Conservation (phyloP, 2,797 vertebrate genomes). For the Vireo griseus region DNA sequence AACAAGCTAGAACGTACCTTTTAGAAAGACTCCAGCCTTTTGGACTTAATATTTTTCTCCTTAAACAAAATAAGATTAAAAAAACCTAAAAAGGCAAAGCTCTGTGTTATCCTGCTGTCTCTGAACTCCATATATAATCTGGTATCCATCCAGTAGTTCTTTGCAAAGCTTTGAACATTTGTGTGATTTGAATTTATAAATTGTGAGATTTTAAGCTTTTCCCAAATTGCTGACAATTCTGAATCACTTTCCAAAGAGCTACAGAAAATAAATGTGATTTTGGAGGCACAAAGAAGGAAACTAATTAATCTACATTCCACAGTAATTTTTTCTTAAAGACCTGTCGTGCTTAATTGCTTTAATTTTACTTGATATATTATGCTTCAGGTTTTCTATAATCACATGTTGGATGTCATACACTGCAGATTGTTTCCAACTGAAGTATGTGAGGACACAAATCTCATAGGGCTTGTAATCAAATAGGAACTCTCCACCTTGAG, state of each 20-base stretch:
- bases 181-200: constrained; percentile 67
- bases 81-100: constrained; percentile 13
- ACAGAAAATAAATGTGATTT: constrained; percentile 54
- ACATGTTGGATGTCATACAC: constrained; percentile 27
- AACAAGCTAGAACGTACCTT: background rate
- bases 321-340: constrained; percentile 27
- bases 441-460: constrained; percentile 18
- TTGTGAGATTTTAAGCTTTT: constrained; percentile 54
- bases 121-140: constrained; percentile 55
- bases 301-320: constrained; percentile 57
- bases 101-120: constrained; percentile 49
- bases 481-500: constrained; percentile 23
- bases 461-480: constrained; percentile 24
- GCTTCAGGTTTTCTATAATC: constrained; percentile 42
- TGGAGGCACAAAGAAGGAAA: constrained; percentile 42
- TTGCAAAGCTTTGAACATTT: constrained; percentile 67
- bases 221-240: constrained; percentile 54
- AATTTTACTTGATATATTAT: constrained; percentile 56
- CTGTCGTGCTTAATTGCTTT: constrained; percentile 41
- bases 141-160: constrained; percentile 44
- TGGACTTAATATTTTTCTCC: constrained; percentile 48
- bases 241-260: constrained; percentile 32
- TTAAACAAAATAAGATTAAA: constrained; percentile 24
- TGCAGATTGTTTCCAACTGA: constrained; percentile 57
- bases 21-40: background rate